Conservation (phyloP, 30 jellyfish, hydroid and myxozoan genomes). For the Phacellophora camtschatica region DNA sequence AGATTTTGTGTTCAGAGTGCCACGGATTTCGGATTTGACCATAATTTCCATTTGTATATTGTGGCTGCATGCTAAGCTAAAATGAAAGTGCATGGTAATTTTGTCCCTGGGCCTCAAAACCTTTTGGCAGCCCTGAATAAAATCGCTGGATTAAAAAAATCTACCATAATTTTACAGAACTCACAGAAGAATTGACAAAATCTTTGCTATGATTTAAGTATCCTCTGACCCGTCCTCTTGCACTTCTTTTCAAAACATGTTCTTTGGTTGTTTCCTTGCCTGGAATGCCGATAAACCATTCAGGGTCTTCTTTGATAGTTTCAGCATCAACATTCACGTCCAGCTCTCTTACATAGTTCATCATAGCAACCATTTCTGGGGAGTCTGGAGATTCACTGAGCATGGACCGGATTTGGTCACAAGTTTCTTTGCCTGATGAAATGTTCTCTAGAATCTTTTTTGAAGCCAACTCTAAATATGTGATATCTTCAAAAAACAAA, state of each 20-base stretch:
- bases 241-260: conserved; percentile 67
- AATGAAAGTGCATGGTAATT: too few species aligned
- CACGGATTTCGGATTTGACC: too few species aligned
- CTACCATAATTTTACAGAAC: not conserved
- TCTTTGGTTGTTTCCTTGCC: conserved; percentile 55
- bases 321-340: conserved; percentile 78
- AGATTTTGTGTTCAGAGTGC: too few species aligned
- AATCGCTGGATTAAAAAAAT: not conserved
- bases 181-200: conserved; percentile 67
- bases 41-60: too few species aligned
- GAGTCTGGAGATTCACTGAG: conserved; percentile 59
- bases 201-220: conserved; percentile 77
- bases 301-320: conserved; percentile 79
- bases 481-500: conserved; percentile 42
- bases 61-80: too few species aligned
- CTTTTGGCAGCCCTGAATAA: not conserved
- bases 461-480: conserved; percentile 83
- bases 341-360: conserved; percentile 46
- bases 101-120: not conserved
- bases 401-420: conserved; percentile 12
- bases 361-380: conserved; percentile 64
- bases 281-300: conserved; percentile 92
- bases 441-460: conserved; percentile 55
- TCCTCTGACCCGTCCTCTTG: conserved; percentile 79
- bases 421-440: conserved; percentile 37